Conservation (phyloP, 2,888 invertebrate genomes). For the Anarsia innoxiella region DNA sequence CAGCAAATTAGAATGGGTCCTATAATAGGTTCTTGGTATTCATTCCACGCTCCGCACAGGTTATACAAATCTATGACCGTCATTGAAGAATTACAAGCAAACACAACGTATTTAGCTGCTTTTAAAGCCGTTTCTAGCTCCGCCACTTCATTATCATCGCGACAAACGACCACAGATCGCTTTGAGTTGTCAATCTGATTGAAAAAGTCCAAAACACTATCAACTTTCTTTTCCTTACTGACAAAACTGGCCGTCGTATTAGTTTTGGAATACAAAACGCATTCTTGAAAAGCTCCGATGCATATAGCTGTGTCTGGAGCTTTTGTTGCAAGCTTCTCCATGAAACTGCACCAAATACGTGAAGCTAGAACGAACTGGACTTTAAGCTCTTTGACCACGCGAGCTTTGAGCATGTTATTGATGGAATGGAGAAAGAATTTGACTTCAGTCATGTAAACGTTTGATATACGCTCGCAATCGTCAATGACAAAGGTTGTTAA, state of each 20-base stretch:
- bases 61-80: conserved; percentile 52
- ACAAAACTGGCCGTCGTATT: conserved; percentile 51
- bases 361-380: conserved; percentile 78
- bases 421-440: conserved; percentile 54
- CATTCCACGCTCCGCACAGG: conserved; percentile 48
- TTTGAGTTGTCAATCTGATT: conserved; percentile 51
- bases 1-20: conserved; percentile 79
- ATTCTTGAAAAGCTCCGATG: conserved; percentile 83
- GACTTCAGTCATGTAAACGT: conserved; percentile 66
- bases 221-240: conserved; percentile 53
- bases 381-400: conserved; percentile 51
- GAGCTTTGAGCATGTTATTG: conserved; percentile 54
- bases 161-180: conserved; percentile 79
- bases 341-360: conserved; percentile 77
- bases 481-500: conserved; percentile 82
- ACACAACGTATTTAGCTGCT: conserved; percentile 33
- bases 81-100: conserved; percentile 48
- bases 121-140: conserved; percentile 38
- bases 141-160: conserved; percentile 71
- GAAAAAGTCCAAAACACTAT: conserved; percentile 63
- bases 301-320: conserved; percentile 78
- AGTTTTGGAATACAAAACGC: conserved; percentile 80
- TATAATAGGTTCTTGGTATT: conserved; percentile 47
- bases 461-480: conserved; percentile 78
- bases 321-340: conserved; percentile 72